A percentile compares a stretch with the other conserved stretches of the same genome.
Conservation (phyloP, 2,113 vertebrate species). For the Physeter macrocephalus region DNA sequence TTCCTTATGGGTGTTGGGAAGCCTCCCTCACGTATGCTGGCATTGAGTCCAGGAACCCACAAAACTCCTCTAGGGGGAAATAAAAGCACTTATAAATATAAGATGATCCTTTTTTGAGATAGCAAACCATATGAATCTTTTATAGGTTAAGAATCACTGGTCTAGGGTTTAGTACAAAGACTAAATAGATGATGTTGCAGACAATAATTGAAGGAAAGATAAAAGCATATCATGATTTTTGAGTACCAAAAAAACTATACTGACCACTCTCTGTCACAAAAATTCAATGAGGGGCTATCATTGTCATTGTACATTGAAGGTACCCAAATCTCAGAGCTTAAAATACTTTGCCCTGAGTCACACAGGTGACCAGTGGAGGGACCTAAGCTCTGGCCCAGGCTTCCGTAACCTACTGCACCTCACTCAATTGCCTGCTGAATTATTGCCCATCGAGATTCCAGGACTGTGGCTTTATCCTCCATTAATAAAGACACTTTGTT, state of each 20-base stretch:
- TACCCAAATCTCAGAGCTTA: neutral
- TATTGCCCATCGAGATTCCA: accelerated
- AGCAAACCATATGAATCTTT: neutral
- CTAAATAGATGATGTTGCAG: neutral
- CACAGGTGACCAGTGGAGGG: neutral
- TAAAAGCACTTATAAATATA: neutral
- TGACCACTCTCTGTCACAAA: neutral
- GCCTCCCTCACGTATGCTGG: neutral
- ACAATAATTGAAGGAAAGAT: neutral
- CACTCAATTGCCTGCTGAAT: neutral
- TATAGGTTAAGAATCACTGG: neutral
- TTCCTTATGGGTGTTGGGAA: neutral
- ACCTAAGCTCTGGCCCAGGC: accelerated
- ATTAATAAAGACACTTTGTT: neutral
- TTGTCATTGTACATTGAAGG: neutral
- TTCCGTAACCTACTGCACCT: neutral
- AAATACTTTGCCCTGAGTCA: accelerated
- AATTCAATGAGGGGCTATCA: neutral
- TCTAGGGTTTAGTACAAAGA: neutral
- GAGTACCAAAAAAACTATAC: neutral
- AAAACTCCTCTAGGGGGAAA: neutral
- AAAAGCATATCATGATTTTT: neutral
- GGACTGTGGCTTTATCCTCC: neutral
- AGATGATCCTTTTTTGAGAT: neutral
- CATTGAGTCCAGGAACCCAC: neutral